A percentile compares a stretch with the other conserved stretches of the same genome.
These are phyloP conservation scores for Plagiodera versicolora DNA, from an alignment of 2,888 invertebrate genomes.

Conservation along the genomic window DNA sequence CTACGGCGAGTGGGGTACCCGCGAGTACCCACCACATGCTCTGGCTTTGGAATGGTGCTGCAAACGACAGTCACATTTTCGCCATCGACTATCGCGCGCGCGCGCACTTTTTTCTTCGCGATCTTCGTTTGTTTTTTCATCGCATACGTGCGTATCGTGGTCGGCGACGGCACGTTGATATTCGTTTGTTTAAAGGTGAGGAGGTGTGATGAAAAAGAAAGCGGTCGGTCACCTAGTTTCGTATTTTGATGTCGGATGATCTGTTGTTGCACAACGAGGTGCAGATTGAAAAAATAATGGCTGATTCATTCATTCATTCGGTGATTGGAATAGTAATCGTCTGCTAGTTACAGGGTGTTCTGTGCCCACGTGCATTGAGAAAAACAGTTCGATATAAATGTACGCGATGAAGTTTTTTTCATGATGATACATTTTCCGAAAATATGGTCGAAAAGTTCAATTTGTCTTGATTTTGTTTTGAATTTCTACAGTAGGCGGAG, in stretches of 20 bases:
- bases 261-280: slow-evolving; percentile 7
- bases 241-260: background rate
- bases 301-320: background rate
- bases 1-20: slow-evolving; percentile 19
- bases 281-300: background rate
- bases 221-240: slow-evolving; percentile 9
- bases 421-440: no score
- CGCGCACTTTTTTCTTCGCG: background rate
- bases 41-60: slow-evolving; percentile 15
- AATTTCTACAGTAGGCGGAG: no score
- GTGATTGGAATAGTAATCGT: background rate
- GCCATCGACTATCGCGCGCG: slow-evolving; percentile 16
- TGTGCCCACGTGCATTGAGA: no score
- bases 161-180: background rate
- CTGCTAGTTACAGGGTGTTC: no score
- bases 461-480: no score
- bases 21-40: slow-evolving; percentile 18
- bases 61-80: slow-evolving; percentile 26
- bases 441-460: no score
- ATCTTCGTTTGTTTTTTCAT: background rate
- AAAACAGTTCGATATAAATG: no score
- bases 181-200: slow-evolving; percentile 2
- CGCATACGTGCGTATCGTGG: background rate
- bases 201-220: slow-evolving; percentile 12
- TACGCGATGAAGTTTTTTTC: no score